phyloP scores from a whole-genome alignment of 2,888 invertebrate genomes.

The Gerris lacustris region DNA sequence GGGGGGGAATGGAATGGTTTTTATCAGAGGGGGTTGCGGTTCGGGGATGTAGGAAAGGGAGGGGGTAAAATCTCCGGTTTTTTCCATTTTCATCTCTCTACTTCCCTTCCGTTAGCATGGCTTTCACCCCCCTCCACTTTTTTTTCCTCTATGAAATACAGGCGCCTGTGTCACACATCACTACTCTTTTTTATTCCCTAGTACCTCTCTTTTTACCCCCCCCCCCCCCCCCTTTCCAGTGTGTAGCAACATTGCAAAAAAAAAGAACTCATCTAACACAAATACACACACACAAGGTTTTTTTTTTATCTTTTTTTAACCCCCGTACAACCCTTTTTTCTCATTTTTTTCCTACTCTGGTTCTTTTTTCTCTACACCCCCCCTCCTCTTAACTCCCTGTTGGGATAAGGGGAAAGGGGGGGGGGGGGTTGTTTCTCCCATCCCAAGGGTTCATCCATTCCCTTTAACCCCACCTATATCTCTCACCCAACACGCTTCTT shows the following conservation, averaged over 20 bases:
- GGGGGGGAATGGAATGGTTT: background rate
- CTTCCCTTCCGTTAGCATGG: no score
- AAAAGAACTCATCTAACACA: background rate
- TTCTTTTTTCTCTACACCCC: background rate
- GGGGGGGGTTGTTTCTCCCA: background rate
- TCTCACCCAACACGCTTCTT: background rate
- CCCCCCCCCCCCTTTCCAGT: background rate
- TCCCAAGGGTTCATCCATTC: background rate
- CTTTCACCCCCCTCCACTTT: no score
- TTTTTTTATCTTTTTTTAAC: background rate
- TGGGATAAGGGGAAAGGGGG: no score
- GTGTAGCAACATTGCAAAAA: background rate
- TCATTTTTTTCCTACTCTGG: background rate
- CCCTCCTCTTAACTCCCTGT: no score
- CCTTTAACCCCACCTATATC: background rate
- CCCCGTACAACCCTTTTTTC: background rate
- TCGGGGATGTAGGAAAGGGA: background rate
- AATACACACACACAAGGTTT: background rate
- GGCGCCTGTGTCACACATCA: slow-evolving; percentile 1
- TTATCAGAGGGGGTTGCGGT: no score
- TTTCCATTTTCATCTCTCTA: background rate
- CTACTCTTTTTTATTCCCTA: background rate
- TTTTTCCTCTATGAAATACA: no score
- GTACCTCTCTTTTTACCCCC: no score
- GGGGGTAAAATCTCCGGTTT: background rate